A percentile compares a stretch with the other conserved stretches of the same genome.
Evolutionary conservation across 2,888 invertebrate species (phyloP).

Genomic region (Antitype chi): DNA sequence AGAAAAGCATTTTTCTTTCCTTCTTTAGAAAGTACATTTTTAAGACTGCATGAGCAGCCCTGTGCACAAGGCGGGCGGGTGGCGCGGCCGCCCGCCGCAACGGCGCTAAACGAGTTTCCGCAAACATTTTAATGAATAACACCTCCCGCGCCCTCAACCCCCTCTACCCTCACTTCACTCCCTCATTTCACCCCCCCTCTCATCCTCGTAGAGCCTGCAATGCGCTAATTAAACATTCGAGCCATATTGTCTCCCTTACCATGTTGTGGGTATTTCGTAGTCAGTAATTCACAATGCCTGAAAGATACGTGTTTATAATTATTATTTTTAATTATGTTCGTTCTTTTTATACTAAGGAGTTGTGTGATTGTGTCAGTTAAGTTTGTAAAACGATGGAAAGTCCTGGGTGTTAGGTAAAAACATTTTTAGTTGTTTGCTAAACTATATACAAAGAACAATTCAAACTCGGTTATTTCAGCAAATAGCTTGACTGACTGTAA

Average conservation of each 20-base stretch:
- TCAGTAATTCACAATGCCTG: slow-evolving; percentile 61
- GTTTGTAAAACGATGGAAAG: background rate
- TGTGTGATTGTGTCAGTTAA: slow-evolving; percentile 5
- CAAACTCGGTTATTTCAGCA: background rate
- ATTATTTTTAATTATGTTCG: slow-evolving; percentile 34
- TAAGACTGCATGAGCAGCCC: slow-evolving; percentile 65
- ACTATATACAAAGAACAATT: background rate
- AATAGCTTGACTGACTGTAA: background rate
- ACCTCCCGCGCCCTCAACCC: slow-evolving; percentile 80
- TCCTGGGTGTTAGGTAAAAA: background rate
- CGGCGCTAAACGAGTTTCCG: slow-evolving; percentile 90
- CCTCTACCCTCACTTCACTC: slow-evolving; percentile 56
- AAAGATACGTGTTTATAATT: slow-evolving; percentile 58
- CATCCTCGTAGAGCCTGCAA: slow-evolving; percentile 79
- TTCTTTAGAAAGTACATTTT: too few species aligned
- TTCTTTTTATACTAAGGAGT: background rate
- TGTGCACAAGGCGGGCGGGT: slow-evolving; percentile 64
- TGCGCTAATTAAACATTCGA: slow-evolving; percentile 90
- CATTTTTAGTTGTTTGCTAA: background rate
- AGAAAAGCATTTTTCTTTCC: too few species aligned
- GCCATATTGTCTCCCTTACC: slow-evolving; percentile 88
- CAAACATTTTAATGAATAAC: slow-evolving; percentile 91
- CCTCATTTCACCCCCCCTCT: slow-evolving; percentile 54
- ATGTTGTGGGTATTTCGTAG: slow-evolving; percentile 81
- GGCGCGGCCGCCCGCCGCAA: slow-evolving; percentile 84